phyloP scores from a whole-genome alignment of 2,888 invertebrate genomes.

The Amiota mariae region DNA sequence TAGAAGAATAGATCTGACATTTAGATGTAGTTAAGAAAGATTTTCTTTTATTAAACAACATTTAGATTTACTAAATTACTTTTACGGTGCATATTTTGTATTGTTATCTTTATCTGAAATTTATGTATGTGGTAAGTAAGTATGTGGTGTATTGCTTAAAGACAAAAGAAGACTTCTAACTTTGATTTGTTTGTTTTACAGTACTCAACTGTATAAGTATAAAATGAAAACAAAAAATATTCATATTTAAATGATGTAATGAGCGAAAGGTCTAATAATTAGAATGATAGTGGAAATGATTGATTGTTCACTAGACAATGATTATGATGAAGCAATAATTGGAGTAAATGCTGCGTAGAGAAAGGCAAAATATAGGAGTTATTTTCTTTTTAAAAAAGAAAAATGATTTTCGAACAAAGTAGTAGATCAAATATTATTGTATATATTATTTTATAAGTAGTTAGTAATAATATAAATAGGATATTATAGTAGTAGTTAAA shows the following conservation, averaged over 20 bases:
- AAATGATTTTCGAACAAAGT: not conserved
- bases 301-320: not conserved
- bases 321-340: not conserved
- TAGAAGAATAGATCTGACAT: not conserved
- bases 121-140: not conserved
- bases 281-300: not conserved
- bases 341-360: not conserved
- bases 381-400: not conserved
- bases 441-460: not conserved
- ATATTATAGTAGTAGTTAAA: not conserved
- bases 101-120: not conserved
- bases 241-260: not conserved
- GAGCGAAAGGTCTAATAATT: not conserved
- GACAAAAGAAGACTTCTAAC: not conserved
- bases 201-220: conserved; percentile 13
- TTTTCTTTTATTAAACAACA: conserved; percentile 17
- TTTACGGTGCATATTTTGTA: conserved; percentile 23
- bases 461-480: conserved; percentile 10
- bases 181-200: not conserved
- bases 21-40: not conserved
- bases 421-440: not conserved
- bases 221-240: not conserved
- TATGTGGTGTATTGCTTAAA: conserved; percentile 12
- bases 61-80: conserved; percentile 20
- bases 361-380: conserved; percentile 9